Conservation (phyloP, 2,797 vertebrate species). For the Champsocephalus esox region DNA sequence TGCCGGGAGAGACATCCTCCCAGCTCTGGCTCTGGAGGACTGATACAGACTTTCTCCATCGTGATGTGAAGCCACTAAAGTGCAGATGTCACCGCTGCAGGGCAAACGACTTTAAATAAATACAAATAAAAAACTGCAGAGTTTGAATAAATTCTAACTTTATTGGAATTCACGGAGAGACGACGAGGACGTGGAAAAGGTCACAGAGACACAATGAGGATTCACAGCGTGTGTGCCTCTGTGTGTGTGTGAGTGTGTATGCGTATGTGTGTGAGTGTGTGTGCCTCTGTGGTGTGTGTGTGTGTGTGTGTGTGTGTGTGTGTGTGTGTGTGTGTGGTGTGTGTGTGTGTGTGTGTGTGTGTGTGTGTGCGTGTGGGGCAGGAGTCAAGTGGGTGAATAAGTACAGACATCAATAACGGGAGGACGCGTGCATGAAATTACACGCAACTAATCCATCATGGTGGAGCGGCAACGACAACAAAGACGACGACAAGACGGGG, state of each 20-base stretch:
- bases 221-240: too few relatives aligned
- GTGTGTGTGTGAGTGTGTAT: neutral
- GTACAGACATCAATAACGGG: slow-evolving; percentile 69
- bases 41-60: too few relatives aligned
- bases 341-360: neutral
- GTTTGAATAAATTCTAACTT: too few relatives aligned
- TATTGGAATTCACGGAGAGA: too few relatives aligned
- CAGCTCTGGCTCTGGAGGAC: too few relatives aligned
- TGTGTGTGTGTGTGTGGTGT: neutral
- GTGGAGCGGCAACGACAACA: slow-evolving; percentile 24
- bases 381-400: slow-evolving; percentile 71
- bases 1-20: too few relatives aligned
- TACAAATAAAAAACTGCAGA: too few relatives aligned
- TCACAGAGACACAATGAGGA: too few relatives aligned
- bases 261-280: neutral
- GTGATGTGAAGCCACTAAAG: too few relatives aligned
- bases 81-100: too few relatives aligned
- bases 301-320: neutral
- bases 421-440: slow-evolving; percentile 69
- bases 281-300: neutral
- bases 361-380: slow-evolving; percentile 28
- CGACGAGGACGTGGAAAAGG: too few relatives aligned
- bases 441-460: slow-evolving; percentile 66
- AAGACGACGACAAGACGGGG: neutral
- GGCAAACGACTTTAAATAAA: too few relatives aligned